Base-by-base conservation (phyloP, 2,113 vertebrate genomes). In the Pao palembangensis region DNA sequence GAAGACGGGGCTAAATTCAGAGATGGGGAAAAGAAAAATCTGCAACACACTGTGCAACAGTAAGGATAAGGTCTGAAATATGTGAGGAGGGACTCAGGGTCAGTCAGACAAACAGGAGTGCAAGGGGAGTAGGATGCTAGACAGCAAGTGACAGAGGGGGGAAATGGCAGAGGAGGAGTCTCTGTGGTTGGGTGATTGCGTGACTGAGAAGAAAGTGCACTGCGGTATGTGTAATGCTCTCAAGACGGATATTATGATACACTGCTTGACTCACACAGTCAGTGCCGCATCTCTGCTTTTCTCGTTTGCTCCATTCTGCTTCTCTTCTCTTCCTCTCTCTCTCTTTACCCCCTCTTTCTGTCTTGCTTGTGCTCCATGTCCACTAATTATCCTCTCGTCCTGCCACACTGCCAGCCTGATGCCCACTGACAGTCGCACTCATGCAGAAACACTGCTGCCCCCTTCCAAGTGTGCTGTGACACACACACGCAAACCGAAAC, bases 131-230 rank as follows among this genome's bases (percentile, higher is more conserved):
- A 42, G 61, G 71, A 68, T 57, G 59, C 65, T 43, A 64, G 51
- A 48, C 43, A 62, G 58, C 56, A 64, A 71, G 71, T 73, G 83
- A 77, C 69, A 61, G 69, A 56, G 61, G 67, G 67, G 67, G 67
- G 55, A 55, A 67, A 68, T 64, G 79, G 74, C 64, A 69, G 75
- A 50, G 67, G 68, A 46, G 55, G 69, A 73, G 67, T 82, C 73
- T 67, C 69, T 23, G 74, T 51, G 58, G 65, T 61, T 73, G 76
- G 79, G 50, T 67, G 73, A 72, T 89, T 79, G 88, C 82, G 86
- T 91, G 91, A 89, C 90, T 88, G 87, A 81, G 81, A 80, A 83
- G 58, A 87, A 85, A 89, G 90, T 88, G 86, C 88, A 89, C 63
- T 75, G 80, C 84, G 58, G 81, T 89, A 86, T 88, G 82, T 79